Conservation (phyloP, 1,140 invertebrate genomes). For the Hormaphis cornu region DNA sequence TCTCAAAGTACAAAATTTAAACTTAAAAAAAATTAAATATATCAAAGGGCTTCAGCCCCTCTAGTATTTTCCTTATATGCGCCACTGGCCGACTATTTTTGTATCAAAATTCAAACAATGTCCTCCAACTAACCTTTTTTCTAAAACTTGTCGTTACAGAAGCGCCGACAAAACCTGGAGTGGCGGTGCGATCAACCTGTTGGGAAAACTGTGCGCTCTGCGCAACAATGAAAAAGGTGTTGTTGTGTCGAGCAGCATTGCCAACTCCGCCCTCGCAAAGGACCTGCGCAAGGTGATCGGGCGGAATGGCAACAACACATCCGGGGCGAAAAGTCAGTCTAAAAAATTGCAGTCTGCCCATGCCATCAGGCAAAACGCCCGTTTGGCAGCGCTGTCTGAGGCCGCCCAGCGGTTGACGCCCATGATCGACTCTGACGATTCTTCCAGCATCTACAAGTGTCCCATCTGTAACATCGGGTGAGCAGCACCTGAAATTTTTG, state of each 20-base stretch:
- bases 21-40: too few species aligned
- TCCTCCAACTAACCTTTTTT: too few species aligned
- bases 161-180: constrained; percentile 10
- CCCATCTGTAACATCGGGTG: constrained; percentile 24
- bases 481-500: too few species aligned
- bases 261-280: constrained; percentile 20
- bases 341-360: constrained; percentile 9
- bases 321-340: not conserved
- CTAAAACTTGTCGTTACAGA: too few species aligned
- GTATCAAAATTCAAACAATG: too few species aligned
- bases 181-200: constrained; percentile 32
- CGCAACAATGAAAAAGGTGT: constrained; percentile 19
- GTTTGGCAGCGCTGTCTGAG: constrained; percentile 9
- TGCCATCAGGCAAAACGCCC: constrained; percentile 9
- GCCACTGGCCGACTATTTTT: too few species aligned
- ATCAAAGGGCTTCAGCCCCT: too few species aligned
- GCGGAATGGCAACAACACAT: constrained; percentile 2
- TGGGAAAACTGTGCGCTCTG: constrained; percentile 34
- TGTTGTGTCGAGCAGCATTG: constrained; percentile 18
- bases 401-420: constrained; percentile 15
- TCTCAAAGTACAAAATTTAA: too few species aligned
- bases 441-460: constrained; percentile 14
- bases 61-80: too few species aligned
- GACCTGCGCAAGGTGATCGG: constrained; percentile 19
- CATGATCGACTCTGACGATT: not conserved